A percentile compares a stretch with the other conserved stretches of the same genome.
These are phyloP conservation scores for Ichneumoninae sp. DNA, from an alignment of 2,888 invertebrate species.

Conservation along the genomic window DNA sequence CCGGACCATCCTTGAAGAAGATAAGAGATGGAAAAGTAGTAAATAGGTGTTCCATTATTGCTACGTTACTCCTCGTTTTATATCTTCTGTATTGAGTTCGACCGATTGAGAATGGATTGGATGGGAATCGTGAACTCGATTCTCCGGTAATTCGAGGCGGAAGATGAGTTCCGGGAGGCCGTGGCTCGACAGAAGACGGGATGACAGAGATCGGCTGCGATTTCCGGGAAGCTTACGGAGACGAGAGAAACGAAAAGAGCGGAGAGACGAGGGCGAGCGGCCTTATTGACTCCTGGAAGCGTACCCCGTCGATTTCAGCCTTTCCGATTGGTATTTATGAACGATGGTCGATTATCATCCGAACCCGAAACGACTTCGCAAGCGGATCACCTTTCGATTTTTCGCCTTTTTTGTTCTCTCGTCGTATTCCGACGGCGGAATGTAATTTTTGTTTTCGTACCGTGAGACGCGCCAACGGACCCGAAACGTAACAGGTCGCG, in stretches of 20 bases:
- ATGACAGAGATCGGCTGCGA: slow-evolving; percentile 18
- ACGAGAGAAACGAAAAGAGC: slow-evolving; percentile 25
- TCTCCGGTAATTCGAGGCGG: slow-evolving; percentile 44
- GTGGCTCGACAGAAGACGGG: not conserved
- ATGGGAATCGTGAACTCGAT: slow-evolving; percentile 43
- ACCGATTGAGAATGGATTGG: slow-evolving; percentile 37
- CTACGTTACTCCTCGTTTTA: slow-evolving; percentile 4
- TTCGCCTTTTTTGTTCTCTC: not conserved
- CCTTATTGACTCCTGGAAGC: slow-evolving; percentile 2
- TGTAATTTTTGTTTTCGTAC: not conserved
- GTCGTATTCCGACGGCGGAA: not conserved
- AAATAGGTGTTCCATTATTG: slow-evolving; percentile 10
- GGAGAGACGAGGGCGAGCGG: slow-evolving; percentile 30
- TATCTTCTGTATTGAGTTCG: slow-evolving; percentile 14
- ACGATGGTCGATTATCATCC: slow-evolving; percentile 63
- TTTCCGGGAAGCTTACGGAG: slow-evolving; percentile 35
- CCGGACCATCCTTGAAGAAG: slow-evolving; percentile 4
- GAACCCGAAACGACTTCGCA: slow-evolving; percentile 21
- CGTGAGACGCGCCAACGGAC: not conserved
- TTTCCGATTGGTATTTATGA: slow-evolving; percentile 69
- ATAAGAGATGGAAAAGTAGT: slow-evolving; percentile 19
- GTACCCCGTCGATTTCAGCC: slow-evolving; percentile 2
- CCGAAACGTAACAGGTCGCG: not conserved
- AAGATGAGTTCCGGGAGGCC: slow-evolving; percentile 25
- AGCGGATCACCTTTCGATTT: slow-evolving; percentile 21